Percentiles rank a stretch among this genome's conserved stretches.
These are phyloP conservation scores for Eulimnadia texana DNA, from an alignment of 1,140 invertebrate genomes.

Conservation along the genomic window DNA sequence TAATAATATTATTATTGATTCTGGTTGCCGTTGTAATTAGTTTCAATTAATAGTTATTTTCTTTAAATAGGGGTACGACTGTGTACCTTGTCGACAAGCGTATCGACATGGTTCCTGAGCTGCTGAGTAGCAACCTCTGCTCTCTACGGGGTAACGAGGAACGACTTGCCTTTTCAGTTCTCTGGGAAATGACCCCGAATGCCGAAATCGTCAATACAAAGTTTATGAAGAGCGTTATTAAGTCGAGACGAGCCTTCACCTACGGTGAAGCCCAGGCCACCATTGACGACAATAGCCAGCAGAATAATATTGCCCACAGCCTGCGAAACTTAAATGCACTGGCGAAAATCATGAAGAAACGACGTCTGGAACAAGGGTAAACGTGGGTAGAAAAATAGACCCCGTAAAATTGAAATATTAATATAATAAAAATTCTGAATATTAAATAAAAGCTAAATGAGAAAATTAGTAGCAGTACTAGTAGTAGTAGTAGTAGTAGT, in stretches of 20 bases:
- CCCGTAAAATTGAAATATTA: background rate
- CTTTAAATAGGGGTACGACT: slow-evolving; percentile 55
- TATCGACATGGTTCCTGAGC: slow-evolving; percentile 79
- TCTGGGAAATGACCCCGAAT: slow-evolving; percentile 77
- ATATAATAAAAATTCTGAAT: too few species aligned
- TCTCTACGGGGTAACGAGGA: slow-evolving; percentile 70
- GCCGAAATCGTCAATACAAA: slow-evolving; percentile 68
- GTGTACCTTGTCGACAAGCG: slow-evolving; percentile 80
- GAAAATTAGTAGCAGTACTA: too few species aligned
- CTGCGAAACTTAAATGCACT: slow-evolving; percentile 66
- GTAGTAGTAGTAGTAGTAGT: too few species aligned
- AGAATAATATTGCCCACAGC: slow-evolving; percentile 58
- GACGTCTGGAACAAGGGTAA: slow-evolving; percentile 76
- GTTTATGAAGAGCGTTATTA: slow-evolving; percentile 87
- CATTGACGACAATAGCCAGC: slow-evolving; percentile 65
- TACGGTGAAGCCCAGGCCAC: slow-evolving; percentile 88
- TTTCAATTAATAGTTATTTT: background rate
- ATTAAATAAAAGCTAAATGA: too few species aligned
- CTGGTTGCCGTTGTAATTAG: too few species aligned
- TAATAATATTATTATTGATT: background rate
- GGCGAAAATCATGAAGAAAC: slow-evolving; percentile 77
- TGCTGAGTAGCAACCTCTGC: slow-evolving; percentile 84
- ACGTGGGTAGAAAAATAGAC: background rate
- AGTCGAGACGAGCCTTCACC: slow-evolving; percentile 71
- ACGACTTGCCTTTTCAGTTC: slow-evolving; percentile 80